These are phyloP conservation scores for Pachypsylla venusta DNA, from an alignment of 1,140 invertebrate genomes.

Conservation along the genomic window DNA sequence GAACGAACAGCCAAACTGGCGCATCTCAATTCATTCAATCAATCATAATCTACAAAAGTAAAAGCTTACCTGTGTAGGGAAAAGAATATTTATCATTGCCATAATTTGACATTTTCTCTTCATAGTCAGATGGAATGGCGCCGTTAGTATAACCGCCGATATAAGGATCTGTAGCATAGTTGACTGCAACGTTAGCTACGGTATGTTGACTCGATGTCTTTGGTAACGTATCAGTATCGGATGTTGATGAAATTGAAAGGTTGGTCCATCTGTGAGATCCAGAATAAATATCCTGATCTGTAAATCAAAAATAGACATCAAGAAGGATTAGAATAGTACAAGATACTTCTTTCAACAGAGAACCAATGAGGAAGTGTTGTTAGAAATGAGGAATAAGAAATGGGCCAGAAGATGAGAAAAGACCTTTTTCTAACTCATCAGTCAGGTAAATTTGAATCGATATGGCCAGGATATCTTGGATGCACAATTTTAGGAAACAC, in stretches of 20 bases:
- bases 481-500: no score
- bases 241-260: conserved; percentile 5
- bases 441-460: no score
- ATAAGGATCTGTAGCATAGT: background rate
- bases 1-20: background rate
- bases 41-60: no score
- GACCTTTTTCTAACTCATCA: no score
- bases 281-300: background rate
- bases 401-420: no score
- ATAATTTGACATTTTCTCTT: conserved; percentile 11
- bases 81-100: conserved; percentile 31
- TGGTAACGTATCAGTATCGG: conserved; percentile 12
- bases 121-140: conserved; percentile 15
- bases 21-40: background rate
- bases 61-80: conserved; percentile 33
- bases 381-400: background rate
- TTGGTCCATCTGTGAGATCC: background rate
- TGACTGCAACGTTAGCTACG: background rate
- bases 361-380: background rate
- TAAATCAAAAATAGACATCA: background rate
- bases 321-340: no score
- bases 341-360: no score
- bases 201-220: conserved; percentile 9
- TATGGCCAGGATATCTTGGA: no score
- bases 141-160: background rate